phyloP scores from a whole-genome alignment of 2,113 vertebrate genomes.

The Etheostoma cragini region DNA sequence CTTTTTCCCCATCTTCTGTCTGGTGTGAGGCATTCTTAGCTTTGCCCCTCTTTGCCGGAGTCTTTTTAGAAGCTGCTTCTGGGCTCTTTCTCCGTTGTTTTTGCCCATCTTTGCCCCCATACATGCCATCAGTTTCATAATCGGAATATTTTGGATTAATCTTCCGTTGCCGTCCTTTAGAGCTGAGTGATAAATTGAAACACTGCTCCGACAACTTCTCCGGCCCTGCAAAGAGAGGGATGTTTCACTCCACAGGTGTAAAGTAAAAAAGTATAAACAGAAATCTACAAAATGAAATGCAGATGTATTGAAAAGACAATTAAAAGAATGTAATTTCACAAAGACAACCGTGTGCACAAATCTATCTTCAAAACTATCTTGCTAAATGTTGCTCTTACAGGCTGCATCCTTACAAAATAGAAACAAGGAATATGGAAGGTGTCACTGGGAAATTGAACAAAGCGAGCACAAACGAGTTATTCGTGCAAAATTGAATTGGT shows the following conservation, averaged over 20 bases:
- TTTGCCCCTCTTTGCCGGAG: slow-evolving; percentile 12
- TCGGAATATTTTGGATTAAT: slow-evolving; percentile 65
- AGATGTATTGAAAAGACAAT: neutral
- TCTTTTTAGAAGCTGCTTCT: neutral
- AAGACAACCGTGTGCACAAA: neutral
- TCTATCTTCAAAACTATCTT: neutral
- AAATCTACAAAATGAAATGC: neutral
- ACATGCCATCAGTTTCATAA: slow-evolving; percentile 41
- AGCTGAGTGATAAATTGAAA: slow-evolving; percentile 24
- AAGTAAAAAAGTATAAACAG: neutral
- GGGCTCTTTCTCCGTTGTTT: slow-evolving; percentile 1
- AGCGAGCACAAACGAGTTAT: neutral
- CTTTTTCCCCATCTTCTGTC: neutral
- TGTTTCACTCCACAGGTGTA: neutral
- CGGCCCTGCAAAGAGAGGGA: slow-evolving; percentile 41
- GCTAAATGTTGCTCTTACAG: neutral
- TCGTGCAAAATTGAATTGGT: neutral
- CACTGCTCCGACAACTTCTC: slow-evolving; percentile 21
- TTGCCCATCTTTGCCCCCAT: neutral
- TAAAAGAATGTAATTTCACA: neutral
- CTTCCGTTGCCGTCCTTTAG: slow-evolving; percentile 57
- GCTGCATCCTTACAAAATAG: neutral
- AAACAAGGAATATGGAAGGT: neutral
- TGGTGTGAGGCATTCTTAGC: neutral
- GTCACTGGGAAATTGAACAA: neutral